Evolutionary conservation across 2,888 invertebrate species (phyloP), one percentile per base, ranked within the genome.

Genomic region (Agriopis leucophaearia): DNA sequence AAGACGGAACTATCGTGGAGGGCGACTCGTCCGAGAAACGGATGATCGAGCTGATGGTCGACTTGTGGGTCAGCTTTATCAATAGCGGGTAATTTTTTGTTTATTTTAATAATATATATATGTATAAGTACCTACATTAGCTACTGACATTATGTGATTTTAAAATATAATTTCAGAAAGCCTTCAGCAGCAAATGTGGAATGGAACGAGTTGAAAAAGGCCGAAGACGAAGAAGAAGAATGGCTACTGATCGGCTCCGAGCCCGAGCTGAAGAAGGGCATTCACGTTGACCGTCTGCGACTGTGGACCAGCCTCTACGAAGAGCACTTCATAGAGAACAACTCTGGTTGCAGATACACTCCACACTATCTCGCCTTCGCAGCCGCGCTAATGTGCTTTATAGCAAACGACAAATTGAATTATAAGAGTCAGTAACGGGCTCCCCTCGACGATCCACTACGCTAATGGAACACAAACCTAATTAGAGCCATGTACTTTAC

Each of bases 1-100:
- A 81, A 58, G 77, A 83, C 12, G 83, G 80, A 1, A 38, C 69
- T 0, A 15, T 65, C 16, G 74, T 77, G 1, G 65, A 36, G 1
- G 77, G 77, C n/a, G 72, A 68, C 7, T 71, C 80, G 0, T 71
- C 74, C 1, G 86, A 86, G 44, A 72, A 64, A 18, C 68, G 64
- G 2, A 82, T 88, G 75, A 74, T 86, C 9, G 70, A 79, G 7
- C 50, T 77, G 45, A 74, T 91, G 74, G 79, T 82, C 1, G 74
- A 85, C 15, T 76, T 91, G 47, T 91, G 91, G 91, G 74, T 78
- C 51, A 94, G 87, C 77, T 95, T 95, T 70, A 93, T 95, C 40
- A 88, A 91, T 78, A 90, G 85, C 61, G 95, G 95, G 95, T 95
- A 83, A 87, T 48, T 1, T 18, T 2, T 54, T 6, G 12, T 52